Percentiles rank a stretch among this genome's conserved stretches.
These are phyloP conservation scores for Ormyrus pomaceus DNA, from an alignment of 2,888 invertebrate genomes.

Conservation along the genomic window DNA sequence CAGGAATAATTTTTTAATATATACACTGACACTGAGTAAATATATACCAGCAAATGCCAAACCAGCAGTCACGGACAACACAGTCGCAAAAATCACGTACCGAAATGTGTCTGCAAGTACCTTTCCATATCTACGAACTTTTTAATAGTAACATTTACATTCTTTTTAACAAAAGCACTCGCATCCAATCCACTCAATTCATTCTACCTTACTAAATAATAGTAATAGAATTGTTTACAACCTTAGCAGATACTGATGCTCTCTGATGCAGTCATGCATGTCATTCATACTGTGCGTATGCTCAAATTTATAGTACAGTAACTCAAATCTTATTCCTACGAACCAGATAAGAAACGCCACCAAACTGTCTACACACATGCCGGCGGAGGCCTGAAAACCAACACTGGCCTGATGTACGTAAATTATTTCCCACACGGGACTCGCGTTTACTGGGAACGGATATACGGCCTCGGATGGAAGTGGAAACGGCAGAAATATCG, in stretches of 20 bases:
- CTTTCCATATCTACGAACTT: slow-evolving; percentile 49
- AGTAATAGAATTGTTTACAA: slow-evolving; percentile 21
- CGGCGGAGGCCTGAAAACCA: slow-evolving; percentile 58
- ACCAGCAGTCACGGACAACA: slow-evolving; percentile 18
- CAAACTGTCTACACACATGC: slow-evolving; percentile 59
- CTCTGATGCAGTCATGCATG: slow-evolving; percentile 56
- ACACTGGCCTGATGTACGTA: slow-evolving; percentile 60
- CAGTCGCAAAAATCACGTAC: slow-evolving; percentile 44
- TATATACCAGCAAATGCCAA: slow-evolving; percentile 36
- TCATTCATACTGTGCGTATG: slow-evolving; percentile 42
- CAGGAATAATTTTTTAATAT: no score
- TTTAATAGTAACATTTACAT: not conserved
- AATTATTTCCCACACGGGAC: slow-evolving; percentile 51
- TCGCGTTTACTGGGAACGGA: slow-evolving; percentile 57
- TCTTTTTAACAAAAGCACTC: not conserved
- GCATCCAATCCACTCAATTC: not conserved
- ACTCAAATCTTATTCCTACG: slow-evolving; percentile 58
- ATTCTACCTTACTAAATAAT: not conserved
- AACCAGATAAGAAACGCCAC: slow-evolving; percentile 60
- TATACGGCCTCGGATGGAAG: slow-evolving; percentile 50
- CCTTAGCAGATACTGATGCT: slow-evolving; percentile 60
- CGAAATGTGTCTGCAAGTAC: slow-evolving; percentile 50
- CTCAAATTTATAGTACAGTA: slow-evolving; percentile 56
- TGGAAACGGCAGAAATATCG: slow-evolving; percentile 53
- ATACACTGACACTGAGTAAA: slow-evolving; percentile 25